Evolutionary conservation across 2,797 vertebrate genomes (phyloP).

Genomic region (Notamacropus eugenii): DNA sequence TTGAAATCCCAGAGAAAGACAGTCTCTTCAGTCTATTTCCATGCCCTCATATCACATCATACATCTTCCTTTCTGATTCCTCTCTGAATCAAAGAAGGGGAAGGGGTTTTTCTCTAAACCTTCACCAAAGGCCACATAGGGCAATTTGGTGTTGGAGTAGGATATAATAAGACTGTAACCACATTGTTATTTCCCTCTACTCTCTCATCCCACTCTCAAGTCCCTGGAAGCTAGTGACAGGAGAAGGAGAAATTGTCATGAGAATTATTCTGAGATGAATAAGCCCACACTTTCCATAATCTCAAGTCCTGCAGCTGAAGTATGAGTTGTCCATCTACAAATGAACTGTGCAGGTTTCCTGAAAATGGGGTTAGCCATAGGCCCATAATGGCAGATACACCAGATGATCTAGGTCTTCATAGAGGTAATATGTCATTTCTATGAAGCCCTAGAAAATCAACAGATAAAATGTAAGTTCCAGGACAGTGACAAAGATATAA

Average conservation of each 20-base stretch:
- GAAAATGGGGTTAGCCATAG: neutral
- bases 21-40: neutral
- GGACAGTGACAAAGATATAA: neutral
- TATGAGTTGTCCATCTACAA: conserved; percentile 3
- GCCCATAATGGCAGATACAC: neutral
- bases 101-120: neutral
- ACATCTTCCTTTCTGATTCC: neutral
- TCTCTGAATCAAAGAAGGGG: neutral
- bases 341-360: neutral
- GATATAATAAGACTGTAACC: neutral
- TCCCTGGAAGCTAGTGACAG: neutral
- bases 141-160: neutral
- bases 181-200: neutral
- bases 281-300: conserved; percentile 1
- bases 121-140: neutral
- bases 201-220: neutral
- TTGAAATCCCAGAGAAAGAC: conserved; percentile 6
- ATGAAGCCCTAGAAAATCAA: neutral
- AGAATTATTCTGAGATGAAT: conserved; percentile 41
- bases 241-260: conserved; percentile 1
- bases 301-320: conserved; percentile 23
- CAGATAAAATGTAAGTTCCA: neutral
- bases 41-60: neutral
- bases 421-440: neutral
- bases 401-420: neutral